Base-by-base conservation (phyloP, 2,888 invertebrate species). In the Apamea epomidion region DNA sequence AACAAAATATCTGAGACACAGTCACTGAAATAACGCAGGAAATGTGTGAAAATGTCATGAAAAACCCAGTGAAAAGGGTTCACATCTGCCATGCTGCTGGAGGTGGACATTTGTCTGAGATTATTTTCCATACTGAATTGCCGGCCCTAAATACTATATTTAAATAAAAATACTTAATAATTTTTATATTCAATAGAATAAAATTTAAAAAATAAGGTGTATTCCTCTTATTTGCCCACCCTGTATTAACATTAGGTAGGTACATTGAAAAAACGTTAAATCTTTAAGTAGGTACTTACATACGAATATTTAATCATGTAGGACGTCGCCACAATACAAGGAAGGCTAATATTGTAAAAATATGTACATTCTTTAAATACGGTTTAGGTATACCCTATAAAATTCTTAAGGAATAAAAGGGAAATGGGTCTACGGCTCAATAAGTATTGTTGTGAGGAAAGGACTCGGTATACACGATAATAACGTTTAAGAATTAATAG, bases 401-500 rank as follows among this genome's bases (percentile, higher is more conserved):
- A 78, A 79, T 71, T 58, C 62, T 75, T 37, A 42, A 25, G 14
- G 70, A 69, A 64, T 67, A 67, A 67, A n/a, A 85, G 75, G 32
- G 65, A 60, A 75, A 76, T 64, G 18, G 75, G 45, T 48, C 14
- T 42, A 48, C 64, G 51, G 65, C 69, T 75, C 74, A 73, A 78
- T 71, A 84, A 64, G 62, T 58, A 78, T 80, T 80, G 69, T 82
- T 82, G 86, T 79, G 78, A 67, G 78, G 8, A 82, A 82, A 82
- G 80, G 79, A 67, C 76, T 74, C 67, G 1, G 73, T 37, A 78
- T 76, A 79, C 87, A 83, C 76, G 68, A 78, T 74, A 82, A 86
- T 82, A 87, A 76, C 62, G 76, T 81, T 79, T 80, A 74, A 68
- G 80, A 80, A 80, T 82, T 84, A 78, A 81, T 80, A 72, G 86